These are phyloP conservation scores for Hirtodrosophila cameraria DNA, from an alignment of 2,888 invertebrate genomes.

Conservation along the genomic window DNA sequence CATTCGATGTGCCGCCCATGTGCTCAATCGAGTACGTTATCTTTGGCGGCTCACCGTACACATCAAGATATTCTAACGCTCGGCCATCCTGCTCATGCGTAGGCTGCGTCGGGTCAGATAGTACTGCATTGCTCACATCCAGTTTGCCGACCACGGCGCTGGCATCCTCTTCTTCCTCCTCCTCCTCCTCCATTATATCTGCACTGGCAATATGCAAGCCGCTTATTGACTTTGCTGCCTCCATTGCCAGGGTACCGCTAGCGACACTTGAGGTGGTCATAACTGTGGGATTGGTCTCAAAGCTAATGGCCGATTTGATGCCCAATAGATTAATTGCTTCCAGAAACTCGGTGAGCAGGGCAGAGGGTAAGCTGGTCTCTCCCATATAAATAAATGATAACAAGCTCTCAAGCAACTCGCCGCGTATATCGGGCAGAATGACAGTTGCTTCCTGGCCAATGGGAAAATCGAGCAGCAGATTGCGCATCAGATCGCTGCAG, in stretches of 20 bases:
- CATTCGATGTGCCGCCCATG: slow-evolving; percentile 75
- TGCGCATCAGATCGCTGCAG: slow-evolving; percentile 82
- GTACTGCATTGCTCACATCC: slow-evolving; percentile 37
- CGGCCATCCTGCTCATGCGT: slow-evolving; percentile 47
- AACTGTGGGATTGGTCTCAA: slow-evolving; percentile 79
- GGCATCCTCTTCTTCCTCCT: slow-evolving; percentile 36
- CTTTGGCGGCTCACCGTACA: slow-evolving; percentile 82
- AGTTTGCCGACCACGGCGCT: slow-evolving; percentile 44
- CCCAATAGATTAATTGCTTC: slow-evolving; percentile 83
- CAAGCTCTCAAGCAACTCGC: slow-evolving; percentile 80
- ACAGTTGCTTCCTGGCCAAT: slow-evolving; percentile 81
- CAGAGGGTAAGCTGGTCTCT: slow-evolving; percentile 81
- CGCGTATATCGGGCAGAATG: slow-evolving; percentile 82
- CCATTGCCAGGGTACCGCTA: slow-evolving; percentile 47
- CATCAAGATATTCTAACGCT: slow-evolving; percentile 82
- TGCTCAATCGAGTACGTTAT: slow-evolving; percentile 83
- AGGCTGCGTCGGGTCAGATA: slow-evolving; percentile 41
- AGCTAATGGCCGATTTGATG: slow-evolving; percentile 83
- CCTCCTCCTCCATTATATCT: slow-evolving; percentile 74
- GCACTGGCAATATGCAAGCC: slow-evolving; percentile 77
- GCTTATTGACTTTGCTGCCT: slow-evolving; percentile 58
- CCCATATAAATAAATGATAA: slow-evolving; percentile 83
- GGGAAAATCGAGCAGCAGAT: slow-evolving; percentile 79
- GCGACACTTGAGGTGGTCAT: slow-evolving; percentile 39
- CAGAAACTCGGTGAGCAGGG: slow-evolving; percentile 81